Evolutionary conservation across 2,113 vertebrate species (phyloP), one percentile per base, ranked within the genome.

Genomic region (Trogon melanurus): DNA sequence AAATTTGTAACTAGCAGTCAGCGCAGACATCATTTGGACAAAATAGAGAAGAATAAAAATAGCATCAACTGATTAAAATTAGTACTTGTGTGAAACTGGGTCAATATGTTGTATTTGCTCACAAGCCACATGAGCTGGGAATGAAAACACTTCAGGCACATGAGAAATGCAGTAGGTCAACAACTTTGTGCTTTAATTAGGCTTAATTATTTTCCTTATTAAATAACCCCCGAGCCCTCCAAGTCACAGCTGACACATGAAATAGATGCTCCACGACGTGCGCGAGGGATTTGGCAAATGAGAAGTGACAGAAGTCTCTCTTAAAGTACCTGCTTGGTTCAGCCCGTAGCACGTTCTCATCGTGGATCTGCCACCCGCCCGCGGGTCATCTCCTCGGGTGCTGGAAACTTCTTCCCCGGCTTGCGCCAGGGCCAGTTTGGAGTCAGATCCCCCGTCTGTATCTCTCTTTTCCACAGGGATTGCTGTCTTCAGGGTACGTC

Each of bases 401-500:
- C 67, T 27, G 71, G 44, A 1, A 25, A 41, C 41, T 41, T 6
- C 15, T 5, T 23, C 36, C 1, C 45, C 2, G 4, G 57, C 60
- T 56, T 66, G 60, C n/a, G 1, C 57, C 14, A 53, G 38, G 5
- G 45, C 50, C 45, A 13, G 19, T 11, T 47, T n/a, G 16, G 54
- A 1, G 0, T 3, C 6, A 30, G 5, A 11, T 23, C 19, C 56
- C 16, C 9, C 13, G 0, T 8, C 45, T 9, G 36, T 26, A 56
- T 34, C 30, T 44, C 3, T 11, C 3, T n/a, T 70, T 23, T 10
- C 57, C 47, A 8, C 10, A 29, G 23, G 5, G 6, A 13, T 10
- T 32, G 45, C 21, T 36, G 11, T 23, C 13, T n/a, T 26, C 23
- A 8, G 47, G 26, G 8, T 13, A 2, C 2, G 16, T 22, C 45